Evolutionary conservation across 2,797 vertebrate genomes (phyloP), one percentile per base, ranked within the genome.

Genomic region (Australoheros facetus): DNA sequence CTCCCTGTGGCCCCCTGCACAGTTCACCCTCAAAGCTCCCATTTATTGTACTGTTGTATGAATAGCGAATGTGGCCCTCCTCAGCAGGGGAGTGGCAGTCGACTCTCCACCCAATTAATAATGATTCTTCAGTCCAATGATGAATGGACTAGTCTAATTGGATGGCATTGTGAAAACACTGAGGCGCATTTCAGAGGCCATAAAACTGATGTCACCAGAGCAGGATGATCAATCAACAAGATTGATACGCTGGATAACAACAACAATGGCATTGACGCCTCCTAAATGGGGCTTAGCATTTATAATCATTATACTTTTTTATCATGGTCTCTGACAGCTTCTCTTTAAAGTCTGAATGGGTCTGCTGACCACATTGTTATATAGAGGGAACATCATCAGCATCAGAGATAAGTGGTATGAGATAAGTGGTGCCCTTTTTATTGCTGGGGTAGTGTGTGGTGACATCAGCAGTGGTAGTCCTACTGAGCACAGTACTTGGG

Each of bases 131-230:
- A 64, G 92, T 91, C 93, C 90, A 90, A 91, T 95, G 95, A 96
- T 95, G 91, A 96, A 96, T 96, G 95, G 92, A 94, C 93, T 80
- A 51, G 87, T 90, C 92, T 96, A 95, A 96, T 96, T 95, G 96
- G 94, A 94, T 89, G 92, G 94, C 94, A 95, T 95, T 95, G 95
- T 95, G 94, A 94, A 95, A 95, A 95, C 95, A 95, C 94, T 93
- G 94, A 92, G 93, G 91, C 78, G 87, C 89, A 92, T 96, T 93
- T 94, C 93, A 90, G 89, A 92, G 95, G 92, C 95, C 94, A 94
- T 95, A 94, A 95, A 95, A 95, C 91, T 89, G 91, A 92, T 94
- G 94, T 95, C 93, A 94, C 89, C 74, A 3, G 90, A 92, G 92
- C 75, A 78, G 72, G 88, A 91, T 92, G 93, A 96, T 96, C 95